Evolutionary conservation across 1,140 invertebrate genomes (phyloP).

Genomic region (Heliconius eleuchia): DNA sequence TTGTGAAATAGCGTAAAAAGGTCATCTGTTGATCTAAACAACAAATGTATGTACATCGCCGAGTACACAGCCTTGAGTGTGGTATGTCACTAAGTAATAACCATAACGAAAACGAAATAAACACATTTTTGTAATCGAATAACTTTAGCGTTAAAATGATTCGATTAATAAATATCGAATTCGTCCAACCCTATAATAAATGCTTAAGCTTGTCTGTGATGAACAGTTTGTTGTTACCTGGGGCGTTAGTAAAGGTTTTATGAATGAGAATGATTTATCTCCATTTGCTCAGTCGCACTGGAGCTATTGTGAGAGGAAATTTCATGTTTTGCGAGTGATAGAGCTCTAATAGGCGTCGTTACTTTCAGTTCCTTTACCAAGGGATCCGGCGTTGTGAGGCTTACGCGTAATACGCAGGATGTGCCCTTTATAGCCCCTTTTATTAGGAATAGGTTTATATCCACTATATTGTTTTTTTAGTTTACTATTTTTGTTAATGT

Average conservation of each 20-base stretch:
- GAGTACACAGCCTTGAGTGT: constrained; percentile 10
- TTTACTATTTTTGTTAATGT: background rate
- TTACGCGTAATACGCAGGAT: constrained; percentile 38
- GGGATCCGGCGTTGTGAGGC: constrained; percentile 33
- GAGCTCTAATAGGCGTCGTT: constrained; percentile 43
- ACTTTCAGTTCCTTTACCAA: constrained; percentile 42
- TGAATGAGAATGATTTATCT: constrained; percentile 61
- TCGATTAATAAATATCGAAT: background rate
- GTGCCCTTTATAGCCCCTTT: constrained; percentile 30
- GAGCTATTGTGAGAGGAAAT: constrained; percentile 47
- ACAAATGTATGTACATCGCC: constrained; percentile 8
- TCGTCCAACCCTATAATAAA: background rate
- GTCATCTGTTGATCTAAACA: constrained; percentile 18
- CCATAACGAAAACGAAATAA: constrained; percentile 7
- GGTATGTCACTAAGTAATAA: constrained; percentile 14
- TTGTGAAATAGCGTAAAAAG: constrained; percentile 9
- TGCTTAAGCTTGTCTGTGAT: constrained; percentile 19
- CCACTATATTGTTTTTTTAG: background rate
- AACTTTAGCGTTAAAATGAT: background rate
- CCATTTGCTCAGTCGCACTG: constrained; percentile 41
- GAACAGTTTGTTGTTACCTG: constrained; percentile 29
- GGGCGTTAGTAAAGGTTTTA: constrained; percentile 49
- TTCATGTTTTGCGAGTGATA: constrained; percentile 39
- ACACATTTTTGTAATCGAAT: background rate
- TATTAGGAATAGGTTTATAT: constrained; percentile 25